Percentiles rank a stretch among this genome's conserved stretches.
Conservation (phyloP, 2,888 invertebrate genomes). For the Adelphocoris suturalis region DNA sequence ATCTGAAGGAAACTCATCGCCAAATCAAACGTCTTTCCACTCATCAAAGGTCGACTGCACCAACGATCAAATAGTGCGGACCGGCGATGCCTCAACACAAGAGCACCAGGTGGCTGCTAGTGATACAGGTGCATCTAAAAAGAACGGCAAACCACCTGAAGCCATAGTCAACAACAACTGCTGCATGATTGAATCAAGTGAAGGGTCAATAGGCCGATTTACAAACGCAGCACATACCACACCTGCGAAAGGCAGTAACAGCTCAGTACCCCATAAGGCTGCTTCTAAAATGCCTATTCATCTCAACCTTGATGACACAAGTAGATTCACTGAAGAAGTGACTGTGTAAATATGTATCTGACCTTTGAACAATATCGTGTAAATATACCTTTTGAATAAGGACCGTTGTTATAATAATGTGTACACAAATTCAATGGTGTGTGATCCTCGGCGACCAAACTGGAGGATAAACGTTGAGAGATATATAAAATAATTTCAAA, state of each 20-base stretch:
- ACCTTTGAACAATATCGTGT: background rate
- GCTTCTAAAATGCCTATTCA: constrained; percentile 80
- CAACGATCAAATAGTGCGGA: background rate
- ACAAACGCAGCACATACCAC: background rate
- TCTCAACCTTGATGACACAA: constrained; percentile 89
- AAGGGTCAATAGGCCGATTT: background rate
- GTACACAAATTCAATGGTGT: background rate
- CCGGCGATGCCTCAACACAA: background rate
- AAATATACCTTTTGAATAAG: background rate
- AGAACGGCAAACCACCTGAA: constrained; percentile 38
- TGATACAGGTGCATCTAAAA: background rate
- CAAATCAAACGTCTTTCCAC: background rate
- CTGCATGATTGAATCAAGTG: background rate
- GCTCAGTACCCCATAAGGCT: background rate
- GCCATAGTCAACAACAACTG: background rate
- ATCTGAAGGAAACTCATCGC: constrained; percentile 35
- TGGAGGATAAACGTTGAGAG: background rate
- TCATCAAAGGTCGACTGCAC: background rate
- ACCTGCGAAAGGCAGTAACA: constrained; percentile 6
- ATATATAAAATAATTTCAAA: background rate
- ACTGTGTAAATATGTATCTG: constrained; percentile 81
- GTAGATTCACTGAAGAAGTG: constrained; percentile 89
- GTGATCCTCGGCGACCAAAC: constrained; percentile 30
- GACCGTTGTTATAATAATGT: background rate
- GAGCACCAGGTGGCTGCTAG: background rate